phyloP scores from a whole-genome alignment of 2,113 vertebrate species.

The Lepus europaeus region DNA sequence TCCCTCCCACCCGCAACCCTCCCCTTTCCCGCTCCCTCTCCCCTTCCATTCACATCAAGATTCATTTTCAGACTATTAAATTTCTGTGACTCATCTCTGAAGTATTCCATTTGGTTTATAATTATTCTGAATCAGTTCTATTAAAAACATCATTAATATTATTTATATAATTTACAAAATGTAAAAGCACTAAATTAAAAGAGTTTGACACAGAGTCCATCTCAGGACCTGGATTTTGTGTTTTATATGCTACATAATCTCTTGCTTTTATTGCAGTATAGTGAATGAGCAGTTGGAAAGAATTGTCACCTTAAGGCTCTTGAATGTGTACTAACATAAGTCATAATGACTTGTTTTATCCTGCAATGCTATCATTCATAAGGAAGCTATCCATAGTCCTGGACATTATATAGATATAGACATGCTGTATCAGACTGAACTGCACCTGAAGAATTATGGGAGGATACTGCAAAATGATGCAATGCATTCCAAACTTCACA shows the following conservation, averaged over 20 bases:
- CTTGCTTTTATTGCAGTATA: conserved; percentile 56
- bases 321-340: neutral
- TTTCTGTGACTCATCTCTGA: conserved; percentile 59
- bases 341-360: conserved; percentile 1
- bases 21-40: too few relatives aligned
- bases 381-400: neutral
- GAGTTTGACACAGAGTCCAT: conserved; percentile 67
- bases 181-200: conserved; percentile 75
- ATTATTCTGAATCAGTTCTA: conserved; percentile 38
- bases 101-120: conserved; percentile 42
- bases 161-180: conserved; percentile 77
- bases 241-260: neutral
- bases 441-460: neutral
- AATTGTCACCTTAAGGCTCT: neutral
- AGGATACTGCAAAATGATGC: neutral
- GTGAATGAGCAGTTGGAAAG: conserved; percentile 37
- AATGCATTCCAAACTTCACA: conserved; percentile 45
- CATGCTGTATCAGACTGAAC: neutral
- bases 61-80: conserved; percentile 41
- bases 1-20: too few relatives aligned
- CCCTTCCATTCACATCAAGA: neutral
- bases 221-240: conserved; percentile 26
- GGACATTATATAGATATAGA: neutral
- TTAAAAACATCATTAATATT: conserved; percentile 50
- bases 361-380: conserved; percentile 34